Conservation (phyloP, 1,140 invertebrate genomes). For the Cardiocondyla obscurior region DNA sequence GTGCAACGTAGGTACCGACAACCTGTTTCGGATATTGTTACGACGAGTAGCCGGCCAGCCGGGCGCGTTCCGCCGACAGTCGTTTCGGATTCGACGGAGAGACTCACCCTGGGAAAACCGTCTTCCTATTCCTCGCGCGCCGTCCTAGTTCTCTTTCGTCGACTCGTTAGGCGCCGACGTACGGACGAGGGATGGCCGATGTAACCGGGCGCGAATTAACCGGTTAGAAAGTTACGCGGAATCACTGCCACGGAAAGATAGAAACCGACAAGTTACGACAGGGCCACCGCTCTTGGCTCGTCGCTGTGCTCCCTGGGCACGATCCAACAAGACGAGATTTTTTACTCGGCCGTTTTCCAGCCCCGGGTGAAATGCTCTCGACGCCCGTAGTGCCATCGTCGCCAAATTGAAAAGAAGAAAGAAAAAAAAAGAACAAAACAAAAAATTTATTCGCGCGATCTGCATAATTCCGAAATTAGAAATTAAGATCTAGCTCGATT, state of each 20-base stretch:
- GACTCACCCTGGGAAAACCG: not conserved
- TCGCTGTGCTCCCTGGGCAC: not conserved
- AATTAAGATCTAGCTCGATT: conserved; percentile 24
- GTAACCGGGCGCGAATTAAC: conserved; percentile 57
- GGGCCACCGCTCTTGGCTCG: not conserved
- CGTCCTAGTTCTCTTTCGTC: not conserved
- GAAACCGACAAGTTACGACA: not conserved
- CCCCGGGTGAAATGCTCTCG: not conserved
- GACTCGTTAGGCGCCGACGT: conserved; percentile 51
- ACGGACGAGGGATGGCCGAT: not conserved
- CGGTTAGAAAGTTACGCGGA: conserved; percentile 50
- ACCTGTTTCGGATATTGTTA: conserved; percentile 77
- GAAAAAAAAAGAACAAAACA: too few species aligned
- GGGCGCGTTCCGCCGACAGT: conserved; percentile 60
- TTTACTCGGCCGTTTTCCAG: not conserved
- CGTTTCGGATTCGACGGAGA: conserved; percentile 63
- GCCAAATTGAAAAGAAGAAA: not conserved
- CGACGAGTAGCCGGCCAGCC: conserved; percentile 65
- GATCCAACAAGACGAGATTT: conserved; percentile 11
- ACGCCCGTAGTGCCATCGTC: not conserved
- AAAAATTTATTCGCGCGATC: conserved; percentile 31
- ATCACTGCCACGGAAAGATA: conserved; percentile 51
- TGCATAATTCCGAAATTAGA: conserved; percentile 42
- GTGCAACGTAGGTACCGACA: conserved; percentile 52
- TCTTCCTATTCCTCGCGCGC: not conserved